Conservation (phyloP, 2,113 vertebrate genomes). For the Periophthalmus modestus region DNA sequence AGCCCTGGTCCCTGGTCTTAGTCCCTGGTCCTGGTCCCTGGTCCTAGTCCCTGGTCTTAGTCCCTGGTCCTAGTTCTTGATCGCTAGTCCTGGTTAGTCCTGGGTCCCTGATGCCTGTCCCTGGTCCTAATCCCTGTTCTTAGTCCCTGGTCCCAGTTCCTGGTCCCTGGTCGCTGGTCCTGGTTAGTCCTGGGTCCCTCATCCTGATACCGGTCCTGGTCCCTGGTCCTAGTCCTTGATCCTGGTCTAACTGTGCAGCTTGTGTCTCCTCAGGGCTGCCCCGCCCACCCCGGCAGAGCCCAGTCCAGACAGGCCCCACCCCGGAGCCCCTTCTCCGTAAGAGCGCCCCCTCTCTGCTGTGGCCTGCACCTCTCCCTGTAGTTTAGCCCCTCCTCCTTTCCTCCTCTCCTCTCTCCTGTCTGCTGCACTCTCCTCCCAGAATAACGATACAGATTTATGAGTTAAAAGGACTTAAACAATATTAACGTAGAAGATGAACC, state of each 20-base stretch:
- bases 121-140: too few species aligned
- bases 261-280: constrained; percentile 76
- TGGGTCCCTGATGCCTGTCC: too few species aligned
- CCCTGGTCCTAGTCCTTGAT: constrained; percentile 2
- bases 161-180: too few species aligned
- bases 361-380: neutral
- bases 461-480: too few species aligned
- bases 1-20: too few species aligned
- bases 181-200: neutral
- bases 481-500: too few species aligned
- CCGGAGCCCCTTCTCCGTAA: constrained; percentile 81
- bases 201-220: neutral
- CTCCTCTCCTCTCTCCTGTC: neutral
- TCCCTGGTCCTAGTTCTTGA: too few species aligned
- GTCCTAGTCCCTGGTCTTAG: too few species aligned
- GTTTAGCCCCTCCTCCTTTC: constrained; percentile 34
- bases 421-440: neutral
- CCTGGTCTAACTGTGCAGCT: constrained; percentile 63
- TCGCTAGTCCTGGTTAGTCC: too few species aligned
- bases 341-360: constrained; percentile 50
- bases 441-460: neutral
- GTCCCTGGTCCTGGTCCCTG: too few species aligned
- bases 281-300: constrained; percentile 77
- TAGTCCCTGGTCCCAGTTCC: constrained; percentile 1
- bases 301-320: constrained; percentile 77